These are phyloP conservation scores for Lucifuga dentata DNA, from an alignment of 2,113 vertebrate species.

Conservation along the genomic window DNA sequence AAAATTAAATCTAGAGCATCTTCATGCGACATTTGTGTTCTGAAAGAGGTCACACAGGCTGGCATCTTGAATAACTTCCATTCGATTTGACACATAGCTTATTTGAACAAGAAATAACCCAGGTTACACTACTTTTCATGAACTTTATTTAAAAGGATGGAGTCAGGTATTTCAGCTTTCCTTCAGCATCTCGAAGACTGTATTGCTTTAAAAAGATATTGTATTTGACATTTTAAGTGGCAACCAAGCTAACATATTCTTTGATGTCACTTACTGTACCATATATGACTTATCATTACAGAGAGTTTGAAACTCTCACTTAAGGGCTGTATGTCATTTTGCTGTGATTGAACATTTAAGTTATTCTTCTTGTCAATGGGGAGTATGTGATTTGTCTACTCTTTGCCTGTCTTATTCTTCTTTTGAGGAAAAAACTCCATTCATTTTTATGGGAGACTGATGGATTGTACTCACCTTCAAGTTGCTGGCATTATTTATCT, in stretches of 20 bases:
- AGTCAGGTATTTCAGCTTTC: slow-evolving; percentile 37
- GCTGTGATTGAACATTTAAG: slow-evolving; percentile 62
- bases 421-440: slow-evolving; percentile 35
- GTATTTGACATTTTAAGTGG: slow-evolving; percentile 50
- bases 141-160: slow-evolving; percentile 25
- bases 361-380: slow-evolving; percentile 58
- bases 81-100: slow-evolving; percentile 59
- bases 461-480: slow-evolving; percentile 74
- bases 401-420: slow-evolving; percentile 48
- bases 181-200: slow-evolving; percentile 7
- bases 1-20: slow-evolving; percentile 69
- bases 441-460: slow-evolving; percentile 61
- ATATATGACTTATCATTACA: slow-evolving; percentile 58
- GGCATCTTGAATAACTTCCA: slow-evolving; percentile 53
- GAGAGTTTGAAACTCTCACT: slow-evolving; percentile 56
- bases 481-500: slow-evolving; percentile 71
- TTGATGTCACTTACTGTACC: slow-evolving; percentile 48
- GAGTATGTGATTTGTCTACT: slow-evolving; percentile 57
- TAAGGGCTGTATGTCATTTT: slow-evolving; percentile 48
- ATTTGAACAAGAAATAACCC: slow-evolving; percentile 47
- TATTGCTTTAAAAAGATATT: slow-evolving; percentile 7
- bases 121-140: slow-evolving; percentile 36
- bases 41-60: slow-evolving; percentile 36
- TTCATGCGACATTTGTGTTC: slow-evolving; percentile 42
- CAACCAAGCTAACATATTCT: slow-evolving; percentile 42